Percentiles rank a stretch among this genome's conserved stretches.
Evolutionary conservation across 2,797 vertebrate species (phyloP).

Genomic region (Myiotriccus ornatus): DNA sequence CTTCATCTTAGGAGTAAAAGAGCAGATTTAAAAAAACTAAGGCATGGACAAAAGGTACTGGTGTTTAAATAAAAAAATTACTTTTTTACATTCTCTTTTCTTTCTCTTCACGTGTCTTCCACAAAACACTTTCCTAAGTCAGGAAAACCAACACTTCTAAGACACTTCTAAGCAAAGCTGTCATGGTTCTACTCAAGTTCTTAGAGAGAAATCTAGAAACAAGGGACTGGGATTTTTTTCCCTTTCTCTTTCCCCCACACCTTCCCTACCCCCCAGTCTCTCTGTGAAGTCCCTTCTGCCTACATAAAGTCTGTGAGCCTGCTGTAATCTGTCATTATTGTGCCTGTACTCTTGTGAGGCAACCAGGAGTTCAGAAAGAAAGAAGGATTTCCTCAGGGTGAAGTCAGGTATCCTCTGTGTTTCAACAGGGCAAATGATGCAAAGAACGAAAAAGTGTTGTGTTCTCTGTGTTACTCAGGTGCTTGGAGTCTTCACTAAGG

Average conservation of each 20-base stretch:
- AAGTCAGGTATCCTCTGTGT: background rate
- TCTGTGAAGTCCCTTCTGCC: background rate
- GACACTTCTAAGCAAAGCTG: background rate
- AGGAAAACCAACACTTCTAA: background rate
- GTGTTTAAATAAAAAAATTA: background rate
- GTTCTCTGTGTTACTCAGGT: background rate
- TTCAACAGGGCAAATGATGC: background rate
- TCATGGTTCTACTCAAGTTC: background rate
- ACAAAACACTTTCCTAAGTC: background rate
- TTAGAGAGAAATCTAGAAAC: background rate
- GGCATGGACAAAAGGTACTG: background rate
- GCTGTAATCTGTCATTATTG: background rate
- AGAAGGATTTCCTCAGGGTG: background rate
- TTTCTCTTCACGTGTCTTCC: background rate
- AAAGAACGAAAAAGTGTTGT: background rate
- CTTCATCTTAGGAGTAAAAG: background rate
- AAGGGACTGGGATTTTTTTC: background rate
- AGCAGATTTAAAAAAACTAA: background rate
- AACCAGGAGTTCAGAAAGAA: background rate
- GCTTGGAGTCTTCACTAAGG: background rate
- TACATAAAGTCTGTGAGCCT: background rate
- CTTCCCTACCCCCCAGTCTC: accelerated
- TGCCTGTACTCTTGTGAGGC: background rate
- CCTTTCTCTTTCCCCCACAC: background rate
- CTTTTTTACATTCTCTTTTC: background rate